Evolutionary conservation across 2,888 invertebrate genomes (phyloP), one percentile per base, ranked within the genome.

Genomic region (Orthosia cruda): DNA sequence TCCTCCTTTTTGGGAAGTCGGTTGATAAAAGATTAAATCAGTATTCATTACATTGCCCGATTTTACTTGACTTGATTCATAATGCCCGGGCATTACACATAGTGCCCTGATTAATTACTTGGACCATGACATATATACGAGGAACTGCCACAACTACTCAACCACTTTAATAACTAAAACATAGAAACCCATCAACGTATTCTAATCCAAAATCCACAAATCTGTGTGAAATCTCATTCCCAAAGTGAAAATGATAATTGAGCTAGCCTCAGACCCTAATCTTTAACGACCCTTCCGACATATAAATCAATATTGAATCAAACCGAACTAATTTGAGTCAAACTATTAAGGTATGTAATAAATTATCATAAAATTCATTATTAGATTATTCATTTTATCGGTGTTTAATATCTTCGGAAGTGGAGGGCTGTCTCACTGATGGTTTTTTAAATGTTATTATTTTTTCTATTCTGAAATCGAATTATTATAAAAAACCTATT

Each of bases 291-390:
- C 83, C 75, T 74, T 58, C 57, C 57, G 57, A 32, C 50, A 64
- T 59, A 87, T 87, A 86, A 85, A 85, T 86, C 87, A 85, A 81
- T 72, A 83, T 69, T 63, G 65, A 20, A 49, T 58, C 61, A n/a
- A n/a, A 66, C 69, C 73, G 45, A n/a, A n/a, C n/a, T n/a, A n/a
- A n/a, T n/a, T n/a, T n/a, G n/a, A 69, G 52, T 57, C 47, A 12
- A 77, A 77, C 80, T 83, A 73, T 68, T 62, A 65, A 58, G 50
- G 55, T n/a, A 49, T 40, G 66, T 66, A 77, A 83, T 83, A 83
- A 81, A 83, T 83, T 74, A 47, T 74, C 66, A 84, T 83, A 74
- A 74, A 83, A 74, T 58, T 83, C 13, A 74, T 74, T 83, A 81
- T 74, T 83, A 58, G 40, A 55, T 70, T 26, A 54, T 63, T 66